Conservation (phyloP, 2,113 vertebrate genomes). For the Gracilinanus agilis region DNA sequence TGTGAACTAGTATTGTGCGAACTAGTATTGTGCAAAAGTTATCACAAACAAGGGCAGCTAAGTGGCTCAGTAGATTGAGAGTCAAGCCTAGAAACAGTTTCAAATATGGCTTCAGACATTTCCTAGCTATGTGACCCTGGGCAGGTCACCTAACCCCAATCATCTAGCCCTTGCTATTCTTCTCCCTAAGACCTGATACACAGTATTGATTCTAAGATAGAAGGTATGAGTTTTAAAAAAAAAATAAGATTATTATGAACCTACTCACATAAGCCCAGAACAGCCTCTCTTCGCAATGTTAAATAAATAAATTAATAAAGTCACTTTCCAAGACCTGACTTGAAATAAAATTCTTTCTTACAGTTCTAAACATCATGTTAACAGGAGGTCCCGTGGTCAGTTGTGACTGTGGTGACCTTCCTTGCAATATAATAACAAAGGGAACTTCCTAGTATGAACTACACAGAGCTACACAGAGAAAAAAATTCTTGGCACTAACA, state of each 20-base stretch:
- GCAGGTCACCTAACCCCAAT: too few species aligned
- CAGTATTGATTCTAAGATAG: too few species aligned
- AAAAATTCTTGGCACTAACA: slow-evolving; percentile 24
- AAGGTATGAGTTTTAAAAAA: too few species aligned
- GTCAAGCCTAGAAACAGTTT: too few species aligned
- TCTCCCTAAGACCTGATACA: too few species aligned
- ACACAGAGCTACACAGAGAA: slow-evolving; percentile 34
- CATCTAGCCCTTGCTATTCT: too few species aligned
- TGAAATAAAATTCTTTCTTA: slow-evolving; percentile 48
- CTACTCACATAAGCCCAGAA: not conserved
- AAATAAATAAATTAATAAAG: slow-evolving; percentile 2
- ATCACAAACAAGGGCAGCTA: too few species aligned
- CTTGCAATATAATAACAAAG: slow-evolving; percentile 8
- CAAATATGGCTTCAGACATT: too few species aligned
- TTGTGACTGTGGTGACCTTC: not conserved
- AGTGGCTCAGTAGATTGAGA: too few species aligned
- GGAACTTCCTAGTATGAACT: slow-evolving; percentile 44
- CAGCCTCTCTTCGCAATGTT: not conserved
- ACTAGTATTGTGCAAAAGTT: not conserved
- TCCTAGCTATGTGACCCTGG: too few species aligned
- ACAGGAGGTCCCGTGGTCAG: slow-evolving; percentile 8
- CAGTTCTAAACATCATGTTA: slow-evolving; percentile 1
- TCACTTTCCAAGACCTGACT: not conserved
- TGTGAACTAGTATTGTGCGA: not conserved
- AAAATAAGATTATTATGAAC: not conserved